Percentiles rank a stretch among this genome's conserved stretches.
phyloP scores from a whole-genome alignment of 2,888 invertebrate species.

The Cheilosia scutellata region DNA sequence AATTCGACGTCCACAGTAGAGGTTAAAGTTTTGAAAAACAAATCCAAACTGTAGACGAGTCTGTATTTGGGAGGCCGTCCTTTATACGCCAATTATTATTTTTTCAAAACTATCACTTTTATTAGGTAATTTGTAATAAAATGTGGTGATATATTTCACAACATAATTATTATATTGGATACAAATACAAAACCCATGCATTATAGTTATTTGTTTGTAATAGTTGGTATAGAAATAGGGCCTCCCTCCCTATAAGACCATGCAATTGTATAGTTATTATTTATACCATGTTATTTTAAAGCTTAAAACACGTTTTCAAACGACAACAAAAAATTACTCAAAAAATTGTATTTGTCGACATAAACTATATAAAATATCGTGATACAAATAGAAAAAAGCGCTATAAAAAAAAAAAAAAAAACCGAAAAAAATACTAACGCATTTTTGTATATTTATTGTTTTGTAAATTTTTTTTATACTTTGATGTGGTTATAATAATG shows the following conservation, averaged over 20 bases:
- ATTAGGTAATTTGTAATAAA: not conserved
- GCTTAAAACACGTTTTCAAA: constrained; percentile 29
- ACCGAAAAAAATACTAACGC: constrained; percentile 29
- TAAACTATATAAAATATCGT: constrained; percentile 60
- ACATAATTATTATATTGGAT: no score
- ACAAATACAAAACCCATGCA: not conserved
- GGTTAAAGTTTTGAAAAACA: no score
- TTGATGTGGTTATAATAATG: constrained; percentile 37
- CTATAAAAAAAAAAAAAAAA: constrained; percentile 29
- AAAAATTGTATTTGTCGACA: constrained; percentile 49
- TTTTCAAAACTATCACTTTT: not conserved
- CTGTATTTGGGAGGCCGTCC: no score
- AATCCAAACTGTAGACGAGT: no score
- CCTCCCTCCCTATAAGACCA: constrained; percentile 24
- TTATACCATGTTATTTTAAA: constrained; percentile 32
- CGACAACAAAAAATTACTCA: constrained; percentile 56
- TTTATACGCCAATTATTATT: no score
- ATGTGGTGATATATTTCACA: not conserved
- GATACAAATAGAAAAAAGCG: constrained; percentile 57
- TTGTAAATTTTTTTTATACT: constrained; percentile 65
- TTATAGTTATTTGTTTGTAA: not conserved
- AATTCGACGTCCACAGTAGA: constrained; percentile 10
- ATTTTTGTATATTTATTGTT: constrained; percentile 59
- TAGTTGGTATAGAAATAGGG: not conserved
- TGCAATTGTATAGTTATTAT: constrained; percentile 37